Evolutionary conservation across 2,888 invertebrate species (phyloP).

Genomic region (Papilio demoleus): DNA sequence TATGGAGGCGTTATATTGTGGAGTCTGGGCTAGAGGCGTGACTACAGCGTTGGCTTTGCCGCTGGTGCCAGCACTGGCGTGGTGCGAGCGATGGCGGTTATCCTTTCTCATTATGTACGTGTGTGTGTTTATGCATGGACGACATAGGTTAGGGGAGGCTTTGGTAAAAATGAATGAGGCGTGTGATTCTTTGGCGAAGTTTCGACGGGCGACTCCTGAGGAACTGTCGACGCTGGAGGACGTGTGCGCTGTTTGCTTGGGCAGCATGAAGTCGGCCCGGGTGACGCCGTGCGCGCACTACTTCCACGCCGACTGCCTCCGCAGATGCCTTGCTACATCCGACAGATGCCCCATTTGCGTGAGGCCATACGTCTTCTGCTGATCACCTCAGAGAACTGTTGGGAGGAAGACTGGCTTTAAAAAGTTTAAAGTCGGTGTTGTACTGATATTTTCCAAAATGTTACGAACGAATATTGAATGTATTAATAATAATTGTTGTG

Average conservation of each 20-base stretch:
- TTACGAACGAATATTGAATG: constrained; percentile 18
- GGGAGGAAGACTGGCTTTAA: constrained; percentile 30
- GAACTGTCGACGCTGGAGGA: constrained; percentile 89
- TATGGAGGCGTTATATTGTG: constrained; percentile 88
- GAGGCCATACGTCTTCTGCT: constrained; percentile 84
- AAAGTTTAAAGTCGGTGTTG: background rate
- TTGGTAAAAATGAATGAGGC: constrained; percentile 83
- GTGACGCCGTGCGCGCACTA: constrained; percentile 91
- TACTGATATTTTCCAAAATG: constrained; percentile 4
- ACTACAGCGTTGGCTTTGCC: constrained; percentile 84
- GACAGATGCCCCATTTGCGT: constrained; percentile 91
- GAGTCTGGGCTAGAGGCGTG: constrained; percentile 85
- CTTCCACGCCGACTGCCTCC: constrained; percentile 90
- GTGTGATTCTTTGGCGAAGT: constrained; percentile 84
- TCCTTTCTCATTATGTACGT: constrained; percentile 84
- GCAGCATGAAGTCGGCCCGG: constrained; percentile 87
- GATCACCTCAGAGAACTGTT: constrained; percentile 47
- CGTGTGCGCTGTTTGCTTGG: constrained; percentile 91
- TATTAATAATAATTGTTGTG: constrained; percentile 29
- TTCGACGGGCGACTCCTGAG: constrained; percentile 85
- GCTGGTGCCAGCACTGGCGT: constrained; percentile 82
- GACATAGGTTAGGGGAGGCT: constrained; percentile 84
- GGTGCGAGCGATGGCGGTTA: constrained; percentile 83
- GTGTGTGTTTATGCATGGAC: constrained; percentile 86
- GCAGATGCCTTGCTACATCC: constrained; percentile 88